phyloP scores from a whole-genome alignment of 1,140 invertebrate genomes.

The Pseudomyrmex concolor region DNA sequence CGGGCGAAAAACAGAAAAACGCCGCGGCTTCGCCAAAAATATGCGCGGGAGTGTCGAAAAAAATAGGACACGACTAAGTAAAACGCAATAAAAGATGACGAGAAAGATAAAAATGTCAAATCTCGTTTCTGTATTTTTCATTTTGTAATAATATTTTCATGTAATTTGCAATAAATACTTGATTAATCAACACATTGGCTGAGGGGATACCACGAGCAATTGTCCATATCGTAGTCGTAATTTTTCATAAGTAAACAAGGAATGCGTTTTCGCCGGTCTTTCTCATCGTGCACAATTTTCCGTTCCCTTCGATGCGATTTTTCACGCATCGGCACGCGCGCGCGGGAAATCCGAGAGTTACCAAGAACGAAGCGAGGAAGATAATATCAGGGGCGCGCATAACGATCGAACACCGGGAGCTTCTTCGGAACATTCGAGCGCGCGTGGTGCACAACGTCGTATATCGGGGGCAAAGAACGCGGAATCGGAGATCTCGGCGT shows the following conservation, averaged over 20 bases:
- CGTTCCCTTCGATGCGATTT: not conserved
- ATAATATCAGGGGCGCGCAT: constrained; percentile 56
- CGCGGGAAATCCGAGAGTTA: constrained; percentile 35
- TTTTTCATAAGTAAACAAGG: not conserved
- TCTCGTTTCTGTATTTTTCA: too few species aligned
- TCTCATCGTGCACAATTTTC: not conserved
- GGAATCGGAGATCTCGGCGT: constrained; percentile 80
- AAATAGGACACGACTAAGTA: constrained; percentile 16
- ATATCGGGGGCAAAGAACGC: constrained; percentile 75
- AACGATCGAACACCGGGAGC: constrained; percentile 69
- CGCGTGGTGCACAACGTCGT: constrained; percentile 33
- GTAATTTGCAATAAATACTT: too few species aligned
- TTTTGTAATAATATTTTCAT: too few species aligned
- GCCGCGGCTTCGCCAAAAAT: constrained; percentile 59
- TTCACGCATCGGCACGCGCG: constrained; percentile 52
- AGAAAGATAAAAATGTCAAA: constrained; percentile 2
- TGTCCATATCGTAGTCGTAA: too few species aligned
- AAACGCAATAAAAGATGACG: not conserved
- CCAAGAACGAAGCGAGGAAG: constrained; percentile 48
- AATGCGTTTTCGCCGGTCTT: not conserved
- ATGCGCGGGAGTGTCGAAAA: constrained; percentile 46
- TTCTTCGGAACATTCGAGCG: constrained; percentile 58
- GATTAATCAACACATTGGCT: too few species aligned
- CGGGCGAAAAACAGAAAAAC: constrained; percentile 56
- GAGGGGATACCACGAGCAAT: too few species aligned